Evolutionary conservation across 2,113 vertebrate species (phyloP).

Genomic region (Ceuthmochares aereus): DNA sequence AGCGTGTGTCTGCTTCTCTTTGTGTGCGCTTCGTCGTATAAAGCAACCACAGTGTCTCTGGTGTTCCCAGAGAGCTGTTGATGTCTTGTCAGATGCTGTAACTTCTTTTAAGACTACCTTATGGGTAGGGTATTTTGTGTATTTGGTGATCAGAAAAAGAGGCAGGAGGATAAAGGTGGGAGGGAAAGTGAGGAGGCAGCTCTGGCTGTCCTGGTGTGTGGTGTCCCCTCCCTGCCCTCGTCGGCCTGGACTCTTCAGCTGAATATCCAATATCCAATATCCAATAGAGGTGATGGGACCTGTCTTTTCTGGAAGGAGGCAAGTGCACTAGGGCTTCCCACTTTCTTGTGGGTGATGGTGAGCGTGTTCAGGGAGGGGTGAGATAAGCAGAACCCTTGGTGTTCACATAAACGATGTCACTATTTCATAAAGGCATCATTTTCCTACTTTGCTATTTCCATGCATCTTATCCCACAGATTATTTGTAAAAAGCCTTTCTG

Average conservation of each 20-base stretch:
- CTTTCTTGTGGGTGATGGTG: neutral
- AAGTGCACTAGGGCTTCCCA: neutral
- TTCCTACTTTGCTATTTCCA: neutral
- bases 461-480: neutral
- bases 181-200: neutral
- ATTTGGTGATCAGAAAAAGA: neutral
- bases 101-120: neutral
- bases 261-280: too few relatives aligned
- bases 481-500: neutral
- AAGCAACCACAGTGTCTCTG: neutral
- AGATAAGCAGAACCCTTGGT: neutral
- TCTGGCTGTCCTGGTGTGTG: rapidly evolving
- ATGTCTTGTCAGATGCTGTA: neutral
- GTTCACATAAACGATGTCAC: neutral
- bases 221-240: neutral
- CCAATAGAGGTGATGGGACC: too few relatives aligned
- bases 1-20: neutral
- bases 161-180: neutral
- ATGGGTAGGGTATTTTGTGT: neutral
- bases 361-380: neutral
- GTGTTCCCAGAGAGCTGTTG: neutral
- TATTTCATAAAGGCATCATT: neutral
- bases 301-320: neutral
- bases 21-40: neutral
- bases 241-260: neutral